Evolutionary conservation across 2,113 vertebrate species (phyloP).

Genomic region (Bettongia penicillata): DNA sequence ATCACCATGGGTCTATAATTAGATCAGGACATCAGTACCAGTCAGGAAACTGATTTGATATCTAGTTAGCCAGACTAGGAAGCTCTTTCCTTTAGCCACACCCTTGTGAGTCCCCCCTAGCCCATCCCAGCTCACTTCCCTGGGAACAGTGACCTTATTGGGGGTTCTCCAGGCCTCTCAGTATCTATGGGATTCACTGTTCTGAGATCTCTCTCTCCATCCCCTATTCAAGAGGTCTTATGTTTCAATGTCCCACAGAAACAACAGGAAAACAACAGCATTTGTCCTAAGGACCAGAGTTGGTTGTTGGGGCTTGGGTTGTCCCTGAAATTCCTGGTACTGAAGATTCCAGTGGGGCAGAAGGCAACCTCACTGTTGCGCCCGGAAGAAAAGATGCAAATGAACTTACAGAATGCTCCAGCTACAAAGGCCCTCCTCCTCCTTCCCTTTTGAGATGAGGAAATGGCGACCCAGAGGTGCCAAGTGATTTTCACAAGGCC

Average conservation of each 20-base stretch:
- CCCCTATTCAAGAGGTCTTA: background rate
- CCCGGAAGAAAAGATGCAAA: rapidly evolving
- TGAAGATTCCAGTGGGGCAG: background rate
- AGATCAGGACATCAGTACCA: too few species aligned
- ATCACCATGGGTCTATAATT: too few species aligned
- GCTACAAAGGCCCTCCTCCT: background rate
- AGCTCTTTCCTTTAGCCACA: too few species aligned
- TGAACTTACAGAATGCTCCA: background rate
- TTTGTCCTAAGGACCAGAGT: background rate
- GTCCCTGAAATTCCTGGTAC: background rate
- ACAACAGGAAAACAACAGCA: background rate
- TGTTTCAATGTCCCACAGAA: background rate
- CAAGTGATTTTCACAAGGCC: background rate
- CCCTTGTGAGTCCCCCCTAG: background rate
- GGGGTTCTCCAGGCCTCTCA: background rate
- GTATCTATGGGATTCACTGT: background rate
- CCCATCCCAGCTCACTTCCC: background rate
- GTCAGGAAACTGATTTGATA: too few species aligned
- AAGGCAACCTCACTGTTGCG: background rate
- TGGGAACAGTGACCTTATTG: too few species aligned
- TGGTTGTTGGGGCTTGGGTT: background rate
- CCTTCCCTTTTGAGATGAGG: background rate
- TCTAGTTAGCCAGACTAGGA: too few species aligned
- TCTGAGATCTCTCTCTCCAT: background rate
- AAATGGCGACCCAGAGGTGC: background rate